Evolutionary conservation across 2,888 invertebrate genomes (phyloP), one percentile per base, ranked within the genome.

Genomic region (Ophioninae sp.): DNA sequence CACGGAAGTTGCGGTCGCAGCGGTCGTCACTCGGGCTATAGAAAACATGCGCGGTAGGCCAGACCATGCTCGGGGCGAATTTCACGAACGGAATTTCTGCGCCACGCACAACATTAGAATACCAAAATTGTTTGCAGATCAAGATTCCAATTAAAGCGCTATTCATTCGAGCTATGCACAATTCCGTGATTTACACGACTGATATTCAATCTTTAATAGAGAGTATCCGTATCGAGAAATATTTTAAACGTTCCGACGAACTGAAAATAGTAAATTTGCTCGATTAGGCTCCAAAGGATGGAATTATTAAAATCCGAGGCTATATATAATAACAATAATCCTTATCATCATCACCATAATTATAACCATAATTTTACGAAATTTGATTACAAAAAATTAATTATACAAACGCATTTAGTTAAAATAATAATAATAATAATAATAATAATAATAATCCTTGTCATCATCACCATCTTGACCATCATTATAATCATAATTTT

Each of bases 41-140:
- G 73, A 65, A 73, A 68, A 69, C 41, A 7, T 17, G 17, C 50
- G 50, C 50, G 17, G 2, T 50, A 5, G 83, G 67, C 73, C 76
- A 64, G 80, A 57, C n/a, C 23, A 20, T n/a, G 56, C 41, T 79
- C 65, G 39, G 30, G 44, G 37, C 20, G 23, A 8, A 17, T 76
- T 59, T 72, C 44, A 62, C 64, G 1, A 17, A n/a, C 57, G 56
- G 7, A 72, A 80, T 61, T 56, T 50, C 61, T n/a, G n/a, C 44
- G 44, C 67, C 44, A 67, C 56, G 70, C 57, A 41, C 68, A 72
- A 68, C 69, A 77, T 68, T 44, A 21, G 21, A 23, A 5, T 23
- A 23, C 10, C 44, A 17, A 39, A 37, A 74, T 76, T 76, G 67
- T 57, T 69, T 39, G 44, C 37, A 56, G n/a, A 41, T 62, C 8